Base-by-base conservation (phyloP, 1,140 invertebrate genomes). In the Cyphomyrmex costatus region DNA sequence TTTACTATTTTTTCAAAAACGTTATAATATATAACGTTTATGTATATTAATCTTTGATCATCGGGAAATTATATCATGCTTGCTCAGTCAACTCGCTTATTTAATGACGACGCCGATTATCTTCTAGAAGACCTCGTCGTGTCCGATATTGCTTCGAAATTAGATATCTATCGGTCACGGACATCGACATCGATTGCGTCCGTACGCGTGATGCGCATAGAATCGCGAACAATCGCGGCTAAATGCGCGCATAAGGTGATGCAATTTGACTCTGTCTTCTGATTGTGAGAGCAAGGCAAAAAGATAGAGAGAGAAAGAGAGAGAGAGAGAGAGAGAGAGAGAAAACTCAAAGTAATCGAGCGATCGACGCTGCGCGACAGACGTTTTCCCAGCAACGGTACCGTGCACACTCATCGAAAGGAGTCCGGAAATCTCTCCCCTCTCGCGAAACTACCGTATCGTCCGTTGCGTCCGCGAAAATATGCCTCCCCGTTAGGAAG, bases 391-490 rank as follows among this genome's bases (percentile, higher is more conserved):
- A 90, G 53, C 24, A 36, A 42, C 56, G 73, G 56, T 24, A 68
- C 6, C 53, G 66, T 60, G 82, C 53, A 42, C 79, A 46, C 30
- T 83, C 78, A 61, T 90, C 85, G 89, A 90, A 90, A 90, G 86
- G 82, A 90, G 89, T 68, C 89, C 89, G 89, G 89, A 90, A 90
- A 90, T 90, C 89, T 90, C 89, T 90, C 89, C 76, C 77, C 77
- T 14, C 77, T 80, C 86, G 86, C 58, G 65, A 90, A 86, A 88
- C 86, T 90, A 78, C 74, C 65, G 86, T 89, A 90, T 63, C 51
- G 88, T 78, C 88, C 63, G 63, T 3, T 19, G 33, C 7, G 70
- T 87, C 80, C 80, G 89, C 65, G 88, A 90, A 90, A 90, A 90
- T 78, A 66, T 74, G 79, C 46, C 80, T 88, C 42, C 58, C 76